A percentile compares a stretch with the other conserved stretches of the same genome.
phyloP scores from a whole-genome alignment of 2,113 vertebrate species.

The Bungarus multicinctus region DNA sequence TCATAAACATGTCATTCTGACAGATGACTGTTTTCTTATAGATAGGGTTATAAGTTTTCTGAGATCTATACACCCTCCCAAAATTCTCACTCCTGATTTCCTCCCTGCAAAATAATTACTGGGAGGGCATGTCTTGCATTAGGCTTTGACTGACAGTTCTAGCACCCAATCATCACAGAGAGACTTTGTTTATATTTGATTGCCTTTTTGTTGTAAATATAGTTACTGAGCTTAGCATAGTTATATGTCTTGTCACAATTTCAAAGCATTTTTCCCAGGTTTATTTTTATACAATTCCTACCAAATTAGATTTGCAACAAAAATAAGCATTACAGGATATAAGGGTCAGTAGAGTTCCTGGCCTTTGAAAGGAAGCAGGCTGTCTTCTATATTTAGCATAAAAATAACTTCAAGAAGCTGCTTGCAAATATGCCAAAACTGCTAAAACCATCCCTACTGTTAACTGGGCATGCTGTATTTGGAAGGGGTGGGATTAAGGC shows the following conservation, averaged over 20 bases:
- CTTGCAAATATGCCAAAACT: not conserved
- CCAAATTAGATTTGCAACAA: not conserved
- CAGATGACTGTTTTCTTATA: not conserved
- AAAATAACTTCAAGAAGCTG: not conserved
- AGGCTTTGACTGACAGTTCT: not conserved
- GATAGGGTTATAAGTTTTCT: not conserved
- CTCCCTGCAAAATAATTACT: not conserved
- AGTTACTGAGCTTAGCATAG: not conserved
- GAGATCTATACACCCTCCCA: not conserved
- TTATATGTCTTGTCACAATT: not conserved
- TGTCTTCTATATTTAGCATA: not conserved
- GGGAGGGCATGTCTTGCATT: not conserved
- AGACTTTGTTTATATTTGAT: not conserved
- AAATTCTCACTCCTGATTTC: not conserved
- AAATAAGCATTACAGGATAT: not conserved
- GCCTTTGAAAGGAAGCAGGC: not conserved
- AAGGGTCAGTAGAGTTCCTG: not conserved
- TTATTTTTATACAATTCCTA: not conserved
- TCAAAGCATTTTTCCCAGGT: not conserved
- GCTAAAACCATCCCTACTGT: not conserved
- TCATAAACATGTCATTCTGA: not conserved
- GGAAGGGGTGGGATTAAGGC: not conserved
- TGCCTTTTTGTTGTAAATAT: not conserved
- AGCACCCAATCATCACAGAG: not conserved
- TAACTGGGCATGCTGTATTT: not conserved